phyloP scores from a whole-genome alignment of 2,888 invertebrate genomes.

The Apotomis turbidana region DNA sequence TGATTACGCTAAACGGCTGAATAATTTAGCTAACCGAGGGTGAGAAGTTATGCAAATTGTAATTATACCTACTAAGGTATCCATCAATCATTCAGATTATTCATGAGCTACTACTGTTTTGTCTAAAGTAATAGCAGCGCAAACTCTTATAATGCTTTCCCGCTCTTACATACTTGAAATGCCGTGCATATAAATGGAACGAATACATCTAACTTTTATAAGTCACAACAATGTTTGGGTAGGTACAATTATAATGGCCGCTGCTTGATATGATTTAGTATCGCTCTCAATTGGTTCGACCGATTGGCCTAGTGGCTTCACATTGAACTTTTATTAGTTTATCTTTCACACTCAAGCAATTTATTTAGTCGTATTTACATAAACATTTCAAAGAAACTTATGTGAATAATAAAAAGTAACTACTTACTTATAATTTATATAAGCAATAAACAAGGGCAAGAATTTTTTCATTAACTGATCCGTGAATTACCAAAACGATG shows the following conservation, averaged over 20 bases:
- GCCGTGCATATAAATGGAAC: neutral
- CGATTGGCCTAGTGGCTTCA: neutral
- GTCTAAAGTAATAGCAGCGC: neutral
- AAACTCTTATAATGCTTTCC: no score
- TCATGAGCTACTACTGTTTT: neutral
- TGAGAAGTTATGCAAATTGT: neutral
- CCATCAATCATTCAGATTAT: neutral
- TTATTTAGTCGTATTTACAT: no score
- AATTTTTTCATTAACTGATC: no score
- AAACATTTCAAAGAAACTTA: no score
- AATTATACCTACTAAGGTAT: neutral
- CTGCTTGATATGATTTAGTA: neutral
- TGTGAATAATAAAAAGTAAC: no score
- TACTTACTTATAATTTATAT: no score
- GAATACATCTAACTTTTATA: no score
- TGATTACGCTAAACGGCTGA: neutral
- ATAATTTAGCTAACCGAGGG: neutral
- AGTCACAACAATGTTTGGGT: neutral
- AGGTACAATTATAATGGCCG: no score
- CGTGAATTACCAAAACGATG: no score
- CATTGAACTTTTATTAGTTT: constrained; percentile 8
- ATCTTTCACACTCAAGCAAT: no score
- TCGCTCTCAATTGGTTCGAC: neutral
- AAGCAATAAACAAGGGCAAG: no score
- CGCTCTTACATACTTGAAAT: no score